Base-by-base conservation (phyloP, 2,797 vertebrate genomes). In the Melanotaenia pygmaea region DNA sequence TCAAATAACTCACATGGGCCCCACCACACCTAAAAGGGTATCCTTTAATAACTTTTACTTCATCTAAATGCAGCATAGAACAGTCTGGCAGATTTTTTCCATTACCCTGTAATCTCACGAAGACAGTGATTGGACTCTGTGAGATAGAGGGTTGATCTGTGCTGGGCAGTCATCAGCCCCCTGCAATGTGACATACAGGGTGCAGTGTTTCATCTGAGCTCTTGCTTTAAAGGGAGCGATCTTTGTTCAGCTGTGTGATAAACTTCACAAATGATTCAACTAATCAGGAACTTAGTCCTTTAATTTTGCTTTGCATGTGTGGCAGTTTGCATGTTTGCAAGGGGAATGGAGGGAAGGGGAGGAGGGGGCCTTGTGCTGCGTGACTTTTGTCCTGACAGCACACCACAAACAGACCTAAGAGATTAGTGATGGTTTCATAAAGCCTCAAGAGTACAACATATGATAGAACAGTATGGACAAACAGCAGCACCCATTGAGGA, bases 21-120 rank as follows among this genome's bases (percentile, higher is more conserved):
- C 3, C 28, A 18, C 75, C 51, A 54, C 66, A 68, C 51, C 70
- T 74, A 74, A 20, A 7, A 45, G 59, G 72, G 18, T 84, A 84
- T 79, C 84, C 75, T 67, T 72, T 71, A 63, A 81, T 64, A 67
- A 76, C 67, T 70, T 54, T 26, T 43, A 30, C 76, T 82, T 37
- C 54, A 53, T 72, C 72, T n/a, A 76, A 70, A 67, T 18, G 18
- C 87, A 89, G 85, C 89, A 84, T 85, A 70, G 71, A 47, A 20
- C 82, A 82, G 83, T 82, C 81, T 66, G 76, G 5, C 81, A 82
- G 83, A 89, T 91, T 87, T 80, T 83, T 89, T 86, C 80, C 82
- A 63, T 66, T 66, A 66, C 56, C 12, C 37, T 69, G 64, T 88
- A 89, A 90, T 89, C 86, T 91, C 66, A 54, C 38, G 10, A 18